Percentiles rank a stretch among this genome's conserved stretches.
Evolutionary conservation across 1,140 invertebrate species (phyloP).

Genomic region (Atopsyche davidsoni): DNA sequence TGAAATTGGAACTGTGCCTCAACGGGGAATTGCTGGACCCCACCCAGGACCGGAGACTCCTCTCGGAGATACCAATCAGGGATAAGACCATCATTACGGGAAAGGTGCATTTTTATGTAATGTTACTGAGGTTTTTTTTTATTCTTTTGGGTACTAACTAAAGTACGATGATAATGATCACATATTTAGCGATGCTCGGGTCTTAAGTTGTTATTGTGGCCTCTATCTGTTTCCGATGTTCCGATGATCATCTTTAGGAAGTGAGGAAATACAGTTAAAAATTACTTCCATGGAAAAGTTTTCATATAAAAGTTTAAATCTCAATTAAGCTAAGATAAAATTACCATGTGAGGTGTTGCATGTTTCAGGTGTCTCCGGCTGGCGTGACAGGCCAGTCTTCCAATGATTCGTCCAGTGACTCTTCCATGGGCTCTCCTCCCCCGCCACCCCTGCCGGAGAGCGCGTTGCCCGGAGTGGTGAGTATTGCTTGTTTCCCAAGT

Average conservation of each 20-base stretch:
- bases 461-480: conserved; percentile 84
- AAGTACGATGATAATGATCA: too few relatives aligned
- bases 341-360: background rate
- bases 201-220: too few relatives aligned
- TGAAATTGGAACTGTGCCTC: conserved; percentile 85
- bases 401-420: conserved; percentile 75
- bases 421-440: conserved; percentile 82
- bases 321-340: too few relatives aligned
- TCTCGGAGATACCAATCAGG: conserved; percentile 78
- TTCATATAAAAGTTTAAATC: too few relatives aligned
- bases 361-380: conserved; percentile 20
- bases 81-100: conserved; percentile 92
- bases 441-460: conserved; percentile 80
- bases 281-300: too few relatives aligned
- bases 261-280: too few relatives aligned
- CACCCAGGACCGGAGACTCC: conserved; percentile 79
- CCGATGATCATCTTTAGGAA: too few relatives aligned
- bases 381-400: conserved; percentile 39
- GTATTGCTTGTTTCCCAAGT: conserved; percentile 35
- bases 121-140: too few relatives aligned
- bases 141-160: too few relatives aligned
- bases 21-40: conserved; percentile 86
- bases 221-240: too few relatives aligned
- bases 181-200: too few relatives aligned
- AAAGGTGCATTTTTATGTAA: conserved; percentile 57